Base-by-base conservation (phyloP, 2,888 invertebrate genomes). In the Nomada lathburiana region DNA sequence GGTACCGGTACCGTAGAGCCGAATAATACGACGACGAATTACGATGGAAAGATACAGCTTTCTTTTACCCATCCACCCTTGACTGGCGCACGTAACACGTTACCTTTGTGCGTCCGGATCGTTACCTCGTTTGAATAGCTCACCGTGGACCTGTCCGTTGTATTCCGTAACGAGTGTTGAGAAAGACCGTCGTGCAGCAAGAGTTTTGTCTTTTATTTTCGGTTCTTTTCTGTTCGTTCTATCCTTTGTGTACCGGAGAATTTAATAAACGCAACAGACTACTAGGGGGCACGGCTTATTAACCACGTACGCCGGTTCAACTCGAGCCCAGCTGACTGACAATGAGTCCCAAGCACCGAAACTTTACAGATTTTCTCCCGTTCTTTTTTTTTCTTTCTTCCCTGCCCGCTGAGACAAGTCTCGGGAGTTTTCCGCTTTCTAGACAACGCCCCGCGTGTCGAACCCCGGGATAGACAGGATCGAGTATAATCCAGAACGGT, bases 301-400 rank as follows among this genome's bases (percentile, higher is more conserved):
- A 76, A 72, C 82, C 72, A 72, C 81, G 81, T 76, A 82, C 62
- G 62, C 65, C 67, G 70, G 80, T 71, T 80, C 80, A 80, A 75
- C 81, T 71, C 70, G 44, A 64, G 62, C 64, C 81, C 63, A 29
- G 62, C 20, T 52, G 68, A 55, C 74, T 57, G 63, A 52, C 65
- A 36, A 36, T 64, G 68, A 69, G 59, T 64, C 50, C 42, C 47
- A 65, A 81, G 69, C 69, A 69, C 26, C 76, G 13, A 76, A 81
- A 52, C 76, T 82, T 57, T 72, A 29, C 72, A 72, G 72, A 67
- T 80, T 80, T 77, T 52, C 53, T 42, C 18, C 63, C 77, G 80
- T 80, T 77, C 60, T 67, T 80, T 36, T 36, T 36, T 36, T 36
- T 5, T 1, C 36, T 1, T 1, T 29, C 9, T 36, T 36, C 36